Conservation (phyloP, 2,888 invertebrate species). For the Cepaea hortensis region DNA sequence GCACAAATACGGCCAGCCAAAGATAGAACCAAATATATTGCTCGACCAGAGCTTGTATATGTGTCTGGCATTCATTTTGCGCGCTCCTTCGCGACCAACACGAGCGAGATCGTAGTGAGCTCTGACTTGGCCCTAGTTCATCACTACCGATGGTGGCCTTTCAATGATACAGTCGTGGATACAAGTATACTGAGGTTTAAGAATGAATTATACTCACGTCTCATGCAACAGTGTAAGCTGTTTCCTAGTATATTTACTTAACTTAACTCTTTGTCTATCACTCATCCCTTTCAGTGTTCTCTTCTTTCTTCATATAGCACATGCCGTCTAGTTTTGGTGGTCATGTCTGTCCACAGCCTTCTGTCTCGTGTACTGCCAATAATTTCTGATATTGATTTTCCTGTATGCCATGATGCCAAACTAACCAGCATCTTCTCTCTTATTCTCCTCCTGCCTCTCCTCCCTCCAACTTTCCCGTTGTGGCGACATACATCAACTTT, state of each 20-base stretch:
- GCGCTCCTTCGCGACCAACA: not conserved
- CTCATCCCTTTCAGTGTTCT: too few relatives aligned
- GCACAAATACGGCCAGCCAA: not conserved
- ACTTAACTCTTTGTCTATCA: too few relatives aligned
- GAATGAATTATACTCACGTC: not conserved
- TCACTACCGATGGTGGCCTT: not conserved
- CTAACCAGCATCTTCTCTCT: too few relatives aligned
- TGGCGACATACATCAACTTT: too few relatives aligned
- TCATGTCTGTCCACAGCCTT: too few relatives aligned
- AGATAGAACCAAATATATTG: not conserved
- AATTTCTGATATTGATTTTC: too few relatives aligned
- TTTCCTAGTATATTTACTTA: not conserved
- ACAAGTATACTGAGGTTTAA: slow-evolving; percentile 3
- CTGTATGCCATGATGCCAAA: too few relatives aligned
- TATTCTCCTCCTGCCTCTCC: too few relatives aligned
- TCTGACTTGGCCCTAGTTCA: not conserved
- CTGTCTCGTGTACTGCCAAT: too few relatives aligned
- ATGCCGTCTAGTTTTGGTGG: too few relatives aligned
- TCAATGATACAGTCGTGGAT: not conserved
- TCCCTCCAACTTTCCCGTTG: too few relatives aligned
- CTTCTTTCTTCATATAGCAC: too few relatives aligned
- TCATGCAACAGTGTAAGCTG: not conserved
- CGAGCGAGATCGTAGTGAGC: not conserved
- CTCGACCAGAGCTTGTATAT: not conserved
- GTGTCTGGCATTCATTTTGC: not conserved